Evolutionary conservation across 1,140 invertebrate species (phyloP), one percentile per base, ranked within the genome.

Genomic region (Melipona quadrifasciata): DNA sequence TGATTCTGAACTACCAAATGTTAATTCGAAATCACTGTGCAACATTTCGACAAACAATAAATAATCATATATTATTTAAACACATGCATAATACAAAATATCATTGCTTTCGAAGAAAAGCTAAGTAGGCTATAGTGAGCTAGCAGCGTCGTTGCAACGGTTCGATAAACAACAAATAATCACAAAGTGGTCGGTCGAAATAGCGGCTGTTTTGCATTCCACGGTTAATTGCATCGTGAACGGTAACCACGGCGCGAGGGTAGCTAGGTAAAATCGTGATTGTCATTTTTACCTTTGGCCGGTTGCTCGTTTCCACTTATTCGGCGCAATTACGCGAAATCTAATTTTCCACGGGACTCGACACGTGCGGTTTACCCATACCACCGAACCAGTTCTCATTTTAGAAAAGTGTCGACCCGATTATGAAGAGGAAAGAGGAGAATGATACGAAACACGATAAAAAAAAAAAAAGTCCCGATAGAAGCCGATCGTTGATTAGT

Each of bases 271-370:
- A 47, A 72, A 24, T 80, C n/a, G 68, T n/a, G 79, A 61, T 80
- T 53, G 70, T 81, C 53, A 73, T 80, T 81, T 79, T 81, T 51
- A 61, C n/a, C 55, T 64, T 73, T 34, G 34, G 19, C n/a, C 14
- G 76, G 47, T n/a, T 27, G 58, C 55, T 51, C 79, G 31, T 74
- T 61, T 17, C 55, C 34, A 74, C 55, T 81, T 74, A 73, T 61
- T 61, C 79, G 55, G 24, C n/a, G 34, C 74, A 61, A 76, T 76
- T 76, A 76, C 57, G 74, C 24, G 47, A 39, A 76, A 76, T 76
- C 74, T 76, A 76, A 76, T 76, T 76, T 61, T 61, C 74, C 58
- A 76, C n/a, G 55, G 53, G 24, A 17, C 57, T 61, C 57, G 5
- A 64, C 39, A 61, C 70, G 55, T 53, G 27, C 67, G 53, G 78